phyloP scores from a whole-genome alignment of 2,113 vertebrate genomes.

The Paracanthobrama guichenoti region DNA sequence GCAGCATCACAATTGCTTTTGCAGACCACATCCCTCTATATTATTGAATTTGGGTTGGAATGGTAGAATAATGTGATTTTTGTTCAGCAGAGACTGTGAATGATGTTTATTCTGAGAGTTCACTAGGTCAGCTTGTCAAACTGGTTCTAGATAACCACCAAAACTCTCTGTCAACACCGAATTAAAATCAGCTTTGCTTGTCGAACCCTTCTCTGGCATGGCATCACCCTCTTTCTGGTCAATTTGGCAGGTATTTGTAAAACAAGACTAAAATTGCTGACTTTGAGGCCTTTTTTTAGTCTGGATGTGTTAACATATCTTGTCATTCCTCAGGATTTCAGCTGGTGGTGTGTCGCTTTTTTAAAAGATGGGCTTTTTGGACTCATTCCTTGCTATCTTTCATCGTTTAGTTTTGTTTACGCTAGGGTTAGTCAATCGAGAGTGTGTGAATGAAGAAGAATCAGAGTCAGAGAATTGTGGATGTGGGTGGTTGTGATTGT shows the following conservation, averaged over 20 bases:
- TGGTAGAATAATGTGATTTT: conserved; percentile 36
- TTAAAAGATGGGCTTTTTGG: conserved; percentile 7
- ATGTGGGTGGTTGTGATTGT: conserved; percentile 62
- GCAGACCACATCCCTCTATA: conserved; percentile 11
- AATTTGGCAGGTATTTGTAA: background rate
- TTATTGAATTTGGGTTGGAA: conserved; percentile 25
- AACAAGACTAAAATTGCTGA: conserved; percentile 1
- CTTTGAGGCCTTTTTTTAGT: background rate
- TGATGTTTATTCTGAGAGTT: conserved; percentile 49
- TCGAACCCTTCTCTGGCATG: background rate
- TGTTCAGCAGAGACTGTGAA: conserved; percentile 12
- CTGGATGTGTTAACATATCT: background rate
- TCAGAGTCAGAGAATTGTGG: background rate
- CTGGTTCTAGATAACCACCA: conserved; percentile 29
- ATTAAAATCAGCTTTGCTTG: conserved; percentile 15
- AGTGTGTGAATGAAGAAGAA: background rate
- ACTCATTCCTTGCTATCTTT: background rate
- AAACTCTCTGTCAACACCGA: background rate
- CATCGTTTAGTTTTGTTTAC: conserved; percentile 41
- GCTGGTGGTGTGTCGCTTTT: background rate
- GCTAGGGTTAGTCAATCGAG: background rate
- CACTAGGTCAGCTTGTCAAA: conserved; percentile 39
- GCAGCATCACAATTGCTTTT: conserved; percentile 25
- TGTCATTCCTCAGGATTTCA: background rate
- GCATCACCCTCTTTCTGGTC: background rate